Evolutionary conservation across 2,888 invertebrate genomes (phyloP).

Genomic region (Anagyrus pseudococci): DNA sequence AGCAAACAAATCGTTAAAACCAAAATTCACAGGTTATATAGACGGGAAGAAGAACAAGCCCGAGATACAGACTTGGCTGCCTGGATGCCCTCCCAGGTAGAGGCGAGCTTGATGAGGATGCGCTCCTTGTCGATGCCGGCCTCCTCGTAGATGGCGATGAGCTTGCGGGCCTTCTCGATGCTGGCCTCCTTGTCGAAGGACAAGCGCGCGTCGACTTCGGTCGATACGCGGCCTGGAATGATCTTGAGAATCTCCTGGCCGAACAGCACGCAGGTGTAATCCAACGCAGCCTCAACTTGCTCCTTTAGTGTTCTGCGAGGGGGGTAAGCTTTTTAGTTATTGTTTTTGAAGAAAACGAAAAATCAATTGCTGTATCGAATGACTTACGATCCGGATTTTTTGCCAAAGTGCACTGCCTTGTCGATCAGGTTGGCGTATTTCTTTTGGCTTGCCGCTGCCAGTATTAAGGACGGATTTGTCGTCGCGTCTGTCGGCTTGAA

Average conservation of each 20-base stretch:
- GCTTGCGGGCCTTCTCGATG: slow-evolving; percentile 84
- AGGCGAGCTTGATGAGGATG: slow-evolving; percentile 95
- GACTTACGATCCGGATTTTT: slow-evolving; percentile 69
- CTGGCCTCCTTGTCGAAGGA: slow-evolving; percentile 95
- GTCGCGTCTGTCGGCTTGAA: slow-evolving; percentile 99
- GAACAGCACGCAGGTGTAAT: slow-evolving; percentile 93
- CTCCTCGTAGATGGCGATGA: slow-evolving; percentile 90
- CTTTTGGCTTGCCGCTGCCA: slow-evolving; percentile 93
- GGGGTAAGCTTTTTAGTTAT: background rate
- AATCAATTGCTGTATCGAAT: background rate
- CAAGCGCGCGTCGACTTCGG: slow-evolving; percentile 94
- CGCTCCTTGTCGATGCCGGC: slow-evolving; percentile 90
- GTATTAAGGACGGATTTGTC: slow-evolving; percentile 96
- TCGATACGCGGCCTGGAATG: slow-evolving; percentile 95
- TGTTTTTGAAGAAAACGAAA: background rate
- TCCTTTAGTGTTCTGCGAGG: slow-evolving; percentile 71
- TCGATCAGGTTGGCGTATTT: slow-evolving; percentile 89
- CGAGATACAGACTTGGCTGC: slow-evolving; percentile 79
- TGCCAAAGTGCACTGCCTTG: slow-evolving; percentile 89
- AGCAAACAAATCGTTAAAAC: slow-evolving; percentile 20
- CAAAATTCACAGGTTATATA: background rate
- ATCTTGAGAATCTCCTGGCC: slow-evolving; percentile 97
- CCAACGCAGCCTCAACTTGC: slow-evolving; percentile 84
- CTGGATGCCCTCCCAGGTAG: slow-evolving; percentile 99
- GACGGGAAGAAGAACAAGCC: slow-evolving; percentile 45